phyloP scores from a whole-genome alignment of 2,113 vertebrate genomes.

The Dinomys branickii region DNA sequence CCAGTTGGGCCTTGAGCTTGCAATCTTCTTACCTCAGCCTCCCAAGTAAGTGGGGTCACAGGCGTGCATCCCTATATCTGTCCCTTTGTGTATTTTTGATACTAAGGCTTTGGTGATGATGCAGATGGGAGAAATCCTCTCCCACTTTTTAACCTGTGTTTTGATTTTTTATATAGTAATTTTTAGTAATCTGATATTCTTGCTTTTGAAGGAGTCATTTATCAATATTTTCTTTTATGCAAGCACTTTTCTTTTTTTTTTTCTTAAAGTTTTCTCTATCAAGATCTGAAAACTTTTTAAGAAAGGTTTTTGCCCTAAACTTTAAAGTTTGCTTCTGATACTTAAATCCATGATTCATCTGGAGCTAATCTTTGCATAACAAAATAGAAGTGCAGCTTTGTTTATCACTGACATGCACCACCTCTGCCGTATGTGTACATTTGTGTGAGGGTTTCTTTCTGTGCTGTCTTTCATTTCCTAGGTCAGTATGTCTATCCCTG shows the following conservation, averaged over 20 bases:
- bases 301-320: not conserved
- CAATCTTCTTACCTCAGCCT: not conserved
- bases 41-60: not conserved
- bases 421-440: not conserved
- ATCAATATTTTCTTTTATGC: constrained; percentile 35
- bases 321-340: constrained; percentile 17
- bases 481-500: not conserved
- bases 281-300: constrained; percentile 14
- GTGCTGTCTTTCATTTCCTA: not conserved
- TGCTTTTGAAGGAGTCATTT: constrained; percentile 35
- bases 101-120: constrained; percentile 4
- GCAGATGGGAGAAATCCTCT: not conserved
- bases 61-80: not conserved
- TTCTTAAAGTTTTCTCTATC: not conserved
- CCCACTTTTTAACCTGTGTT: not conserved
- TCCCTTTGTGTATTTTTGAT: constrained; percentile 25
- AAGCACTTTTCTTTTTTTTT: not conserved
- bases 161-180: not conserved
- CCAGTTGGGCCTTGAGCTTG: not conserved
- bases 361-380: constrained; percentile 15
- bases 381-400: not conserved
- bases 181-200: constrained; percentile 3
- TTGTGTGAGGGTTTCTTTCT: not conserved
- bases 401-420: not conserved
- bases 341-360: not conserved